phyloP scores from a whole-genome alignment of 1,140 invertebrate genomes.

The Ips typographus region DNA sequence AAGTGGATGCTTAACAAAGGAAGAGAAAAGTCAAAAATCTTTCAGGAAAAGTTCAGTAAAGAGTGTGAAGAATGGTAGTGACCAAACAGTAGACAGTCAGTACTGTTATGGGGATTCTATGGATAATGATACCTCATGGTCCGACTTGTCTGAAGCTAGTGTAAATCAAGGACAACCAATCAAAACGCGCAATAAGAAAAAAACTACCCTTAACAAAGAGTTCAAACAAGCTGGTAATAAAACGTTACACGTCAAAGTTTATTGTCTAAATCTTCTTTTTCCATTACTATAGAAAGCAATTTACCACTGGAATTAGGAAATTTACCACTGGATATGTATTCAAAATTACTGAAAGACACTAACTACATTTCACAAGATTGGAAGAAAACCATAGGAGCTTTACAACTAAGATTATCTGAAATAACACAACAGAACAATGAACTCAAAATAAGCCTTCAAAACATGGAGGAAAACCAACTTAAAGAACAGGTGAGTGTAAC shows the following conservation, averaged over 20 bases:
- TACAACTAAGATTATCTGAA: slow-evolving; percentile 39
- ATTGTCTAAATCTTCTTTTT: background rate
- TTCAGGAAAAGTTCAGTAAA: background rate
- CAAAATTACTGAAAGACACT: slow-evolving; percentile 26
- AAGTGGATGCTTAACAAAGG: slow-evolving; percentile 12
- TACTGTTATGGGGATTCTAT: background rate
- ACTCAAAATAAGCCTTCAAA: slow-evolving; percentile 20
- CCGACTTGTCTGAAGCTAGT: slow-evolving; percentile 25
- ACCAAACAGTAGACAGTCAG: background rate
- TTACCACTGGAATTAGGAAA: background rate
- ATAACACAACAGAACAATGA: slow-evolving; percentile 40
- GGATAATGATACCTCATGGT: slow-evolving; percentile 33
- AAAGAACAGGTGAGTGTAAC: slow-evolving; percentile 17
- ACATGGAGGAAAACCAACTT: slow-evolving; percentile 7
- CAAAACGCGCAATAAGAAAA: background rate
- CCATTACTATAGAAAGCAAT: slow-evolving; percentile 1
- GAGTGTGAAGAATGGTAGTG: background rate
- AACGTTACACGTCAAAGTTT: background rate
- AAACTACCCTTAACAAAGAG: background rate
- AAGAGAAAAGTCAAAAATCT: background rate
- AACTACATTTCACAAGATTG: slow-evolving; percentile 35
- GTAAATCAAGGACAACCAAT: background rate
- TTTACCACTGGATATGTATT: background rate
- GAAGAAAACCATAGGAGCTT: slow-evolving; percentile 39
- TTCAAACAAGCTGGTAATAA: background rate